Evolutionary conservation across 2,888 invertebrate genomes (phyloP).

Genomic region (Calephelis perditalis): DNA sequence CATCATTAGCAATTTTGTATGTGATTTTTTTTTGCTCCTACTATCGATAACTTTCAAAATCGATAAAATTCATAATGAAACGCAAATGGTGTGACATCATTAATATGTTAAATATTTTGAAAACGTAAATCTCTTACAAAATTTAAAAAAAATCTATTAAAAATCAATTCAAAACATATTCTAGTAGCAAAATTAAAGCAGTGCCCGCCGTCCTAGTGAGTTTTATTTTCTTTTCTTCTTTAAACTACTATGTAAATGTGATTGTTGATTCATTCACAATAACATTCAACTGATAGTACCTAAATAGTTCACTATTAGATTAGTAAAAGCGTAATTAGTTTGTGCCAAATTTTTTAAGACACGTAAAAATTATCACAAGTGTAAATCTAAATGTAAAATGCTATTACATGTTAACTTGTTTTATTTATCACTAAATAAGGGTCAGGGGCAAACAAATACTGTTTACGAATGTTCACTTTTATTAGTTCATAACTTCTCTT

Average conservation of each 20-base stretch:
- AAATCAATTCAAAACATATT: no score
- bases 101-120: no score
- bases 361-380: slow-evolving; percentile 10
- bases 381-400: slow-evolving; percentile 22
- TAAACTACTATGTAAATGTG: background rate
- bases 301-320: slow-evolving; percentile 8
- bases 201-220: background rate
- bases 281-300: background rate
- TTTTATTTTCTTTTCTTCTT: background rate
- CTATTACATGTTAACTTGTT: slow-evolving; percentile 3
- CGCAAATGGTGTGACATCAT: no score
- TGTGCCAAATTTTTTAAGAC: slow-evolving; percentile 14
- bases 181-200: background rate
- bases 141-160: no score
- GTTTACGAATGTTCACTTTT: no score
- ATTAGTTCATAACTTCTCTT: no score
- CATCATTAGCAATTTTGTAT: background rate
- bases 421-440: background rate
- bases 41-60: background rate
- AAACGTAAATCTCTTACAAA: no score
- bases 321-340: slow-evolving; percentile 8
- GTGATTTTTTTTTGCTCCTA: background rate
- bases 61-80: background rate
- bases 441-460: background rate
- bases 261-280: background rate